Conservation (phyloP, 2,797 vertebrate species). For the Urophycis tenuis region DNA sequence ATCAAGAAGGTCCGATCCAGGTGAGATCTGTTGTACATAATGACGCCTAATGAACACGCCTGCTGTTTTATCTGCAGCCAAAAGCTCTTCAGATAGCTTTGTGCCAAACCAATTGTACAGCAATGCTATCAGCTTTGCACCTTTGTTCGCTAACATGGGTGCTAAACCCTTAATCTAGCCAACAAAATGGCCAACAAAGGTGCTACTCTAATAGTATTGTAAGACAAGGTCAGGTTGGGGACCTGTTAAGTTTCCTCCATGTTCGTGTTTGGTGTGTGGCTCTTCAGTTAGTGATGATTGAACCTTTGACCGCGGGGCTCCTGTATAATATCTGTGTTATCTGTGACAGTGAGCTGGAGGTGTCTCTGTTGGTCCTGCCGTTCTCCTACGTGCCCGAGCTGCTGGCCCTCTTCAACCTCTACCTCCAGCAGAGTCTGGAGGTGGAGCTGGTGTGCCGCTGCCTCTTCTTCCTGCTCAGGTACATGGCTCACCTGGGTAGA, state of each 20-base stretch:
- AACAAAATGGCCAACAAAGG: background rate
- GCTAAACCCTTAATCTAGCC: background rate
- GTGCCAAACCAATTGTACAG: background rate
- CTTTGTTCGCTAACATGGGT: background rate
- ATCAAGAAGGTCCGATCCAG: slow-evolving; percentile 91
- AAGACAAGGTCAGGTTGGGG: background rate
- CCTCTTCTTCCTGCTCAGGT: slow-evolving; percentile 95
- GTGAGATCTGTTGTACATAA: slow-evolving; percentile 59
- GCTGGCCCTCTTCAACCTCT: slow-evolving; percentile 78
- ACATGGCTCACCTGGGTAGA: background rate
- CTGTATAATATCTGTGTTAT: background rate
- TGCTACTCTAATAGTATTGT: background rate
- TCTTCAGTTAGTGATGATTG: background rate
- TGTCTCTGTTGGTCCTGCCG: slow-evolving; percentile 89
- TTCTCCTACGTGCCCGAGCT: slow-evolving; percentile 88
- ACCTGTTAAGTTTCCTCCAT: background rate
- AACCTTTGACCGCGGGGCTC: background rate
- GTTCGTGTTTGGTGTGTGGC: background rate
- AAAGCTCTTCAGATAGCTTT: background rate
- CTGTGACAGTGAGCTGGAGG: slow-evolving; percentile 83
- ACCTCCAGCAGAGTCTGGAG: slow-evolving; percentile 77
- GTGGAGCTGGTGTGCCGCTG: slow-evolving; percentile 89
- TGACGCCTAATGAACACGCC: too few relatives aligned
- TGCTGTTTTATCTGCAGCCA: background rate
- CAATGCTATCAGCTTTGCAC: background rate